Percentiles rank a stretch among this genome's conserved stretches.
phyloP scores from a whole-genome alignment of 2,888 invertebrate genomes.

The Agrotis segetum region DNA sequence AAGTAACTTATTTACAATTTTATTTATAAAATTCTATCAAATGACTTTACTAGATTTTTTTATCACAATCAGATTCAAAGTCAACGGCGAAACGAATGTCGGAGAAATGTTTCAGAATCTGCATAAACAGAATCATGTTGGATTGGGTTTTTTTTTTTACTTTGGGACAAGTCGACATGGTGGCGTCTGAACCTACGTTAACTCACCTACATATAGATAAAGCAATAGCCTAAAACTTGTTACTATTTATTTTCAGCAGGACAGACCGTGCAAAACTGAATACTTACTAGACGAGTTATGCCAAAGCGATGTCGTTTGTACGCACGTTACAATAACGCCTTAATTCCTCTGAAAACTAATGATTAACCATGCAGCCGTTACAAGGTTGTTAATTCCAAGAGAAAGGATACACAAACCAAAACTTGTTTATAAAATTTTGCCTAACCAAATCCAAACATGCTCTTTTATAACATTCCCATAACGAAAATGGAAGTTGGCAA shows the following conservation, averaged over 20 bases:
- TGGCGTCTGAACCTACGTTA: no score
- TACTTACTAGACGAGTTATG: not conserved
- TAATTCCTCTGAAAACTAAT: conserved; percentile 32
- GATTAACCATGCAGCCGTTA: conserved; percentile 13
- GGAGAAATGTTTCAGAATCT: no score
- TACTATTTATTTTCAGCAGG: not conserved
- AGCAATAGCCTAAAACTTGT: not conserved
- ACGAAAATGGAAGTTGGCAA: conserved; percentile 10
- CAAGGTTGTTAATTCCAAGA: conserved; percentile 44
- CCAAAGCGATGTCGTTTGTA: not conserved
- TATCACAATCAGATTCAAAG: no score
- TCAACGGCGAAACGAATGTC: no score
- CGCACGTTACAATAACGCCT: not conserved
- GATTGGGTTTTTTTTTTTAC: no score
- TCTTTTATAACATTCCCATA: conserved; percentile 24
- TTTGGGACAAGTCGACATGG: no score
- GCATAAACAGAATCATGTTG: no score
- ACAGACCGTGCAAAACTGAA: not conserved
- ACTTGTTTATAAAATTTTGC: conserved; percentile 44
- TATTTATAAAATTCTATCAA: no score
- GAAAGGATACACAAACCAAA: conserved; percentile 41
- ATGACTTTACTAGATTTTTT: no score
- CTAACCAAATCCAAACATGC: conserved; percentile 17
- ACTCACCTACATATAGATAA: no score
- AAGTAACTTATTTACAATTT: no score